phyloP scores from a whole-genome alignment of 1,140 invertebrate genomes.

The Drosophila neocordata region DNA sequence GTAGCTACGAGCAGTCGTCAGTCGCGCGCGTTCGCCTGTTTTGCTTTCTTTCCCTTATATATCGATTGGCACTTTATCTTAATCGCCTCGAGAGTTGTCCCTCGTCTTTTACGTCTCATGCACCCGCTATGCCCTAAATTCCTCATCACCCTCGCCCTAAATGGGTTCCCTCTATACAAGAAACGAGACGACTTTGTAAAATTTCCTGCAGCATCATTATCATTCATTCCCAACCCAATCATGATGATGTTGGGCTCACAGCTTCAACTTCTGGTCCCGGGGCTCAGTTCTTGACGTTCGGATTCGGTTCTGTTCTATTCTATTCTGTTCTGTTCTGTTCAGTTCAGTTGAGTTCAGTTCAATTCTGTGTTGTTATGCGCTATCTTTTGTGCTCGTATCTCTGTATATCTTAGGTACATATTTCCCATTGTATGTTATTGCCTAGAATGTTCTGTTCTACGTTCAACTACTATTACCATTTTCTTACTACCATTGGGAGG shows the following conservation, averaged over 20 bases:
- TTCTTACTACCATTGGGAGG: slow-evolving; percentile 7
- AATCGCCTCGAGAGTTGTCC: slow-evolving; percentile 74
- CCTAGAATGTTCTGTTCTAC: slow-evolving; percentile 14
- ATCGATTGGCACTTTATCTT: slow-evolving; percentile 81
- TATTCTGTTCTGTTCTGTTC: not conserved
- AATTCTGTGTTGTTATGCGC: no score
- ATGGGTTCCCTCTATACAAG: slow-evolving; percentile 34
- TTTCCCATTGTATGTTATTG: slow-evolving; percentile 3
- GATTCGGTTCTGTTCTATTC: slow-evolving; percentile 30
- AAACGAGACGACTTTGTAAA: slow-evolving; percentile 48
- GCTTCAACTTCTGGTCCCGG: not conserved
- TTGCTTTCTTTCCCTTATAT: slow-evolving; percentile 78
- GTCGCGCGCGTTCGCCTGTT: slow-evolving; percentile 35
- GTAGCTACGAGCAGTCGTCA: slow-evolving; percentile 28
- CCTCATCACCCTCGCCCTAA: slow-evolving; percentile 36
- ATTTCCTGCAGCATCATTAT: slow-evolving; percentile 76
- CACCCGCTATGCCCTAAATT: slow-evolving; percentile 27
- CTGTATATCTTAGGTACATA: not conserved
- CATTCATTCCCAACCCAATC: slow-evolving; percentile 64
- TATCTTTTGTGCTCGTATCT: slow-evolving; percentile 6
- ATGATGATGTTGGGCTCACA: slow-evolving; percentile 39
- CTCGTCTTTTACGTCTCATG: slow-evolving; percentile 27
- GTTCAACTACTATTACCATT: no score
- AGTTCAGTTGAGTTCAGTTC: no score
- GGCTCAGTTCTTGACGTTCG: slow-evolving; percentile 21